Evolutionary conservation across 1,140 invertebrate species (phyloP).

Genomic region (Scaptodrosophila lebanonensis): DNA sequence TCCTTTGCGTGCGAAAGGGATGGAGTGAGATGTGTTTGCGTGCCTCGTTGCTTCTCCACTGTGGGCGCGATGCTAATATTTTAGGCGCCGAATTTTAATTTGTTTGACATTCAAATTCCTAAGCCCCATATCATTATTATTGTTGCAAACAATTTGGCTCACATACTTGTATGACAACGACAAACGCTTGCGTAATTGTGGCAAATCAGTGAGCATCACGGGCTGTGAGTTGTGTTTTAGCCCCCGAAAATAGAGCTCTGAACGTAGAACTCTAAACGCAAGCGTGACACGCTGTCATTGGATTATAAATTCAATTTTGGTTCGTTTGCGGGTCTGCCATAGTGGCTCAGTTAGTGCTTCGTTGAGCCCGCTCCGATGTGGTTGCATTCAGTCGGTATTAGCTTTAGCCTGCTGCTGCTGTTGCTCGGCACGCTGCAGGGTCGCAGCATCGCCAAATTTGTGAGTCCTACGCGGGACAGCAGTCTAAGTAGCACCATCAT

Average conservation of each 20-base stretch:
- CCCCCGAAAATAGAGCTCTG: conserved; percentile 5
- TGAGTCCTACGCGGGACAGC: conserved; percentile 63
- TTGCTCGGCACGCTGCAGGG: conserved; percentile 14
- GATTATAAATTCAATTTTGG: conserved; percentile 6
- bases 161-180: conserved; percentile 2
- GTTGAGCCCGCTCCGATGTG: conserved; percentile 29
- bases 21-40: background rate
- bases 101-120: conserved; percentile 48
- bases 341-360: conserved; percentile 36
- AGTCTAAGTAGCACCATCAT: conserved; percentile 71
- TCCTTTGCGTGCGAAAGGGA: conserved; percentile 33
- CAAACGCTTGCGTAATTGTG: conserved; percentile 56
- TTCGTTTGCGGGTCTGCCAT: background rate
- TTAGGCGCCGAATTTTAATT: conserved; percentile 10
- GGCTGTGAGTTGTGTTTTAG: too few relatives aligned
- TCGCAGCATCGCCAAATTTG: conserved; percentile 42
- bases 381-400: conserved; percentile 13
- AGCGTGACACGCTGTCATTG: conserved; percentile 21
- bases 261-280: conserved; percentile 10
- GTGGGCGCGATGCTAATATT: background rate
- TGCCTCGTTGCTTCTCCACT: conserved; percentile 1
- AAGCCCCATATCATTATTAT: too few relatives aligned
- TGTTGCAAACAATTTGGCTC: background rate
- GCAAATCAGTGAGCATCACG: conserved; percentile 25
- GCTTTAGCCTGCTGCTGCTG: conserved; percentile 17